Base-by-base conservation (phyloP, 2,113 vertebrate genomes). In the Mugil cephalus region DNA sequence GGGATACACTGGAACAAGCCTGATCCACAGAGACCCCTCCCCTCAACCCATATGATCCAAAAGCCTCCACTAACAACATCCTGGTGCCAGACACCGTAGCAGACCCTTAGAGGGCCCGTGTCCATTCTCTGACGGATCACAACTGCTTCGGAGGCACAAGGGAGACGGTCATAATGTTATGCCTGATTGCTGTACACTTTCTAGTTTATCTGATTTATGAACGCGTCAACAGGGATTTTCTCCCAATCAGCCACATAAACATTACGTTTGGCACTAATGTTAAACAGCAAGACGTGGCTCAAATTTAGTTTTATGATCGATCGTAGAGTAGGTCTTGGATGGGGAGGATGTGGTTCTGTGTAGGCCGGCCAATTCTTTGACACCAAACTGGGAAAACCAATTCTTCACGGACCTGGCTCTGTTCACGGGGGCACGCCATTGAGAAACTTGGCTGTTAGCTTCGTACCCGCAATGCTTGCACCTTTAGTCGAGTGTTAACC, bases 201-300 rank as follows among this genome's bases (percentile, higher is more conserved):
- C 59, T 14, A 54, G n/a, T 21, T 52, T 53, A 11, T 80, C 58
- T 45, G 13, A 59, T 24, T 53, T 40, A 50, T 19, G 38, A 19
- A 30, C 48, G 51, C 21, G 38, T 11, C 38, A 12, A 17, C 43
- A 11, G 30, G 13, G 61, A 65, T 59, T 72, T 53, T 18, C 40
- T 46, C 38, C 45, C 15, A 71, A 52, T 55, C 45, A 59, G 24
- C 24, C 63, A 56, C 61, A 78, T 47, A 51, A 30, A 35, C 11
- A 14, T 40, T 42, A 73, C 19, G 13, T 50, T 21, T 34, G 13
- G 51, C 24, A n/a, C 21, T 39, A 45, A 47, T 39, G 36, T 17
- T 45, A 30, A 36, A 17, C 21, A 50, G 58, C 51, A 58, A 10
- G 18, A 36, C 24, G 30, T 18, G 45, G 45, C 40, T 65, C 46